Conservation (phyloP, 2,113 vertebrate genomes). For the Pipa parva region DNA sequence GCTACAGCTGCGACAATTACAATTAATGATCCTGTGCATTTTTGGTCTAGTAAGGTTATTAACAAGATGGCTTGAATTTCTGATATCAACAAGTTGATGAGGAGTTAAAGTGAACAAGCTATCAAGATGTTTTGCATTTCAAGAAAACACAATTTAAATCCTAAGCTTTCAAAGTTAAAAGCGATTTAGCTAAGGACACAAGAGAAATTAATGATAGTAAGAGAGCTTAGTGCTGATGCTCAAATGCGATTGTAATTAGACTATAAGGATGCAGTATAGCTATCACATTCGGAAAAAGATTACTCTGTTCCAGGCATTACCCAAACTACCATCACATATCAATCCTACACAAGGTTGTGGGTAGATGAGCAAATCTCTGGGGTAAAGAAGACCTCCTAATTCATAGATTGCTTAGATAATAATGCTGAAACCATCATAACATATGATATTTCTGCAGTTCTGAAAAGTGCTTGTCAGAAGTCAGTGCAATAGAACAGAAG, state of each 20-base stretch:
- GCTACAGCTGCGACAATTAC: too few relatives aligned
- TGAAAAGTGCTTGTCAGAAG: too few relatives aligned
- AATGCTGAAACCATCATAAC: too few relatives aligned
- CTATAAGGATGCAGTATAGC: slow-evolving; percentile 1
- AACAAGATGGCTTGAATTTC: too few relatives aligned
- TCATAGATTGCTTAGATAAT: too few relatives aligned
- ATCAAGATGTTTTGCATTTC: background rate
- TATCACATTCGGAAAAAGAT: slow-evolving; percentile 9
- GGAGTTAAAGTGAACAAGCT: background rate
- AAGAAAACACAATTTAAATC: slow-evolving; percentile 7
- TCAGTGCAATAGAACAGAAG: too few relatives aligned
- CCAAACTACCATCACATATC: slow-evolving; percentile 16
- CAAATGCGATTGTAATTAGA: slow-evolving; percentile 20
- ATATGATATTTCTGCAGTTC: too few relatives aligned
- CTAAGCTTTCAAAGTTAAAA: slow-evolving; percentile 12
- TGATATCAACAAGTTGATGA: too few relatives aligned
- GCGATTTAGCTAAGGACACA: background rate
- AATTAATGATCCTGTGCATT: too few relatives aligned
- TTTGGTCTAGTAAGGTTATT: too few relatives aligned
- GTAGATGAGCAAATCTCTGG: background rate
- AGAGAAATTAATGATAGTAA: slow-evolving; percentile 4
- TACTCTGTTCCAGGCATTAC: slow-evolving; percentile 5
- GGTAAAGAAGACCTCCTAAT: background rate
- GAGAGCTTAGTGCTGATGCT: background rate
- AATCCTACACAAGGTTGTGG: slow-evolving; percentile 7